Evolutionary conservation across 2,797 vertebrate genomes (phyloP).

Genomic region (Sebastes taczanowskii): DNA sequence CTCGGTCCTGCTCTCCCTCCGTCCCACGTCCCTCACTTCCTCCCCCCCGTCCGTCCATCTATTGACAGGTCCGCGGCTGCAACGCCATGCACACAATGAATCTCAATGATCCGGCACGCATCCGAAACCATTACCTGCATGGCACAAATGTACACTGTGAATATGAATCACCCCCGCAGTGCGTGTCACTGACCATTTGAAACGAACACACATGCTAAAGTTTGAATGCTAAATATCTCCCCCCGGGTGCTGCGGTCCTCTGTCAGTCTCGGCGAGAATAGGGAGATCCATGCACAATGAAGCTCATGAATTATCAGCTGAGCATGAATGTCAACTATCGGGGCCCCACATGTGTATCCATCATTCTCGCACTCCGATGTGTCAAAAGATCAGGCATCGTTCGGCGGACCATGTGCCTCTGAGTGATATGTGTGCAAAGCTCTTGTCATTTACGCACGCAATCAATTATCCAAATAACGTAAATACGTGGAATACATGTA

Average conservation of each 20-base stretch:
- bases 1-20: slow-evolving; percentile 32
- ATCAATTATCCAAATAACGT: slow-evolving; percentile 69
- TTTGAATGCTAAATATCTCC: slow-evolving; percentile 64
- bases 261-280: slow-evolving; percentile 52
- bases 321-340: slow-evolving; percentile 68
- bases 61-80: slow-evolving; percentile 63
- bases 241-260: slow-evolving; percentile 5
- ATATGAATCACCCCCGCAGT: slow-evolving; percentile 55
- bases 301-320: slow-evolving; percentile 73
- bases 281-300: slow-evolving; percentile 64
- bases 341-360: slow-evolving; percentile 63
- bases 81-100: slow-evolving; percentile 56
- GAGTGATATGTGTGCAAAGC: slow-evolving; percentile 51
- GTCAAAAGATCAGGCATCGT: slow-evolving; percentile 59
- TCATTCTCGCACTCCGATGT: slow-evolving; percentile 56
- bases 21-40: slow-evolving; percentile 30
- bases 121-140: slow-evolving; percentile 63
- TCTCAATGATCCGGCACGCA: slow-evolving; percentile 68
- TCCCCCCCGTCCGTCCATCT: slow-evolving; percentile 11
- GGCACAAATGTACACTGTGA: slow-evolving; percentile 64
- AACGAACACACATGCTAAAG: slow-evolving; percentile 33
- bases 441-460: slow-evolving; percentile 54
- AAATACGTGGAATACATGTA: slow-evolving; percentile 11
- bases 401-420: slow-evolving; percentile 3
- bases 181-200: slow-evolving; percentile 59